Conservation (phyloP, 1,140 invertebrate genomes). For the Drosophila subobscura region DNA sequence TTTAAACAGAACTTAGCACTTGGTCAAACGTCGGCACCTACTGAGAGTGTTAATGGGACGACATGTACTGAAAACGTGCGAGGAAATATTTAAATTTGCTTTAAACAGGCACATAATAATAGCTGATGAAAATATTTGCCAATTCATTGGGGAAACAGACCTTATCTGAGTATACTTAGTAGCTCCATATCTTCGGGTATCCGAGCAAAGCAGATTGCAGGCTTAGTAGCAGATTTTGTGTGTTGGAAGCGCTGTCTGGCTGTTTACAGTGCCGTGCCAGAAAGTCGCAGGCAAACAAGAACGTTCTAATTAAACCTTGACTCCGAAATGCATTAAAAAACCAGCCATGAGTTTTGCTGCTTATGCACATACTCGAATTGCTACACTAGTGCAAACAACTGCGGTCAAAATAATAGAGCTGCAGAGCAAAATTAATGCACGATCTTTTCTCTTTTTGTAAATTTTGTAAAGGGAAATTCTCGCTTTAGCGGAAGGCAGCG, state of each 20-base stretch:
- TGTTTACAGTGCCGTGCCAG: slow-evolving; percentile 15
- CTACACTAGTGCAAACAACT: too few relatives aligned
- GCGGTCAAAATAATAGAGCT: too few relatives aligned
- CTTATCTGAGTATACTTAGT: slow-evolving; percentile 15
- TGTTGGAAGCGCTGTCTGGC: neutral
- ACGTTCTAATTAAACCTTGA: slow-evolving; percentile 45
- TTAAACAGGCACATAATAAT: slow-evolving; percentile 53
- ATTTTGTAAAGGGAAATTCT: neutral
- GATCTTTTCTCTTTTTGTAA: too few relatives aligned
- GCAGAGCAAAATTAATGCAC: too few relatives aligned
- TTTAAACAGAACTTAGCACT: slow-evolving; percentile 52
- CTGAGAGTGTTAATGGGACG: slow-evolving; percentile 34
- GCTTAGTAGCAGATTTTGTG: slow-evolving; percentile 15
- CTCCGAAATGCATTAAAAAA: slow-evolving; percentile 25
- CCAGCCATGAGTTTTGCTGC: neutral
- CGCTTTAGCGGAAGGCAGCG: too few relatives aligned
- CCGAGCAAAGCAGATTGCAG: neutral
- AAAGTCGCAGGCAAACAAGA: slow-evolving; percentile 13
- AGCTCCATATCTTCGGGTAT: slow-evolving; percentile 8
- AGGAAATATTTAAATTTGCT: slow-evolving; percentile 35
- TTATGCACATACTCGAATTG: too few relatives aligned
- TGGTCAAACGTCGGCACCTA: neutral
- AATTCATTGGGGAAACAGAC: slow-evolving; percentile 4
- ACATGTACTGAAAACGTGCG: slow-evolving; percentile 42
- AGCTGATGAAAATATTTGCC: slow-evolving; percentile 31